These are phyloP conservation scores for Taxidea taxus DNA, from an alignment of 2,113 vertebrate genomes.

Conservation along the genomic window DNA sequence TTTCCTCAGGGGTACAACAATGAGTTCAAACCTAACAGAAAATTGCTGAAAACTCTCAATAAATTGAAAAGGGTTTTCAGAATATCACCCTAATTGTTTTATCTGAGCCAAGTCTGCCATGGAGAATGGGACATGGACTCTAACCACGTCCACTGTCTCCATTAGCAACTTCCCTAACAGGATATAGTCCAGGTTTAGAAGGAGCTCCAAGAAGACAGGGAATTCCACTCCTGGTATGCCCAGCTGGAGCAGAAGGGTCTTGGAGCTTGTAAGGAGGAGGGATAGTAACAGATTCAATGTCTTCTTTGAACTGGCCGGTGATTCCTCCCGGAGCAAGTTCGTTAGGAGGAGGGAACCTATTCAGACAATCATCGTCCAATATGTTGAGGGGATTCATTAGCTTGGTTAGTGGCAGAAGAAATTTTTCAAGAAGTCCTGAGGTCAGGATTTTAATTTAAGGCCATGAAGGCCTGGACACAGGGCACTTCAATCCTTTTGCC, in stretches of 20 bases:
- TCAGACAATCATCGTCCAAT: neutral
- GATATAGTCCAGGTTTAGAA: neutral
- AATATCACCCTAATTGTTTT: neutral
- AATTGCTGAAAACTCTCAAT: neutral
- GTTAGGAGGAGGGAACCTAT: neutral
- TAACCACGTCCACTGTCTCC: neutral
- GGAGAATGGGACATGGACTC: neutral
- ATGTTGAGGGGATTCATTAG: neutral
- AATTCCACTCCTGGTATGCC: neutral
- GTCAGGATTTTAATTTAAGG: neutral
- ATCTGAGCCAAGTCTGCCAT: neutral
- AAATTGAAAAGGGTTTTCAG: neutral
- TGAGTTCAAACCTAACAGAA: neutral
- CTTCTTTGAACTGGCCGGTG: neutral
- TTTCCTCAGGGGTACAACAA: neutral
- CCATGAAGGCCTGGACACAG: neutral
- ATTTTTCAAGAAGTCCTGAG: neutral
- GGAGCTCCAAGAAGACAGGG: neutral
- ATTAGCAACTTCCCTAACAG: neutral
- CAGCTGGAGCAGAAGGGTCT: neutral
- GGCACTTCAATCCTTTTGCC: neutral
- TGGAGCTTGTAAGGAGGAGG: neutral
- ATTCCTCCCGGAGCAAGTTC: neutral
- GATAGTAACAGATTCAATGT: neutral
- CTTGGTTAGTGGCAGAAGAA: neutral